Evolutionary conservation across 2,113 vertebrate species (phyloP), one percentile per base, ranked within the genome.

Genomic region (Heterochromis multidens): DNA sequence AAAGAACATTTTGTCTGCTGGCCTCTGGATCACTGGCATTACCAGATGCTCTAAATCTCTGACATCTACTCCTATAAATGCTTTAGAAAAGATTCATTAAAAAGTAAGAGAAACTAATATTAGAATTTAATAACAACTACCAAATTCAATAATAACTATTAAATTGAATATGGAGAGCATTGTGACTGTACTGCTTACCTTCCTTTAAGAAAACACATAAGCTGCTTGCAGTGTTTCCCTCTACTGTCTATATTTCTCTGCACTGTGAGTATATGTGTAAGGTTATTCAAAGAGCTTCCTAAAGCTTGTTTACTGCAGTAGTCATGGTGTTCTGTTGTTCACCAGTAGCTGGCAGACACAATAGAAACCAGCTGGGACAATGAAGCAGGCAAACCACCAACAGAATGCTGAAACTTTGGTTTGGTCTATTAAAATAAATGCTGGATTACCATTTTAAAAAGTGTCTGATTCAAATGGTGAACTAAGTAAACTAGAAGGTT

Each of bases 281-380:
- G 43, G 7, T 31, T 74, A 54, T 78, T 85, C 63, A 81, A 52
- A 80, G 60, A 89, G 74, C 54, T 76, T 23, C 79, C 65, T 79
- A 63, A 83, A 81, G 81, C 74, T 9, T 94, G 93, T 94, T 92
- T 92, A 87, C 81, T 79, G 62, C 77, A 57, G 95, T 95, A 79
- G 93, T 87, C 95, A 95, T 93, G 91, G 93, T 65, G 80, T 86
- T 85, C 49, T 59, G 91, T 93, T 93, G 88, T 91, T 84, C 84
- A 82, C n/a, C 74, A 7, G 37, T 91, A 79, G 88, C 25, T 93
- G 84, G 60, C 89, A 88, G 61, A 70, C 83, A 88, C 79, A 89
- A 88, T 82, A 74, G 86, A 52, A 52, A 83, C 46, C 67, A 80
- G 63, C 67, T 85, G 83, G 77, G 61, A 93, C 86, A 93, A 94